Conservation (phyloP, 53 echinoderm and acorn worm species). For the Pentamera pediparva region DNA sequence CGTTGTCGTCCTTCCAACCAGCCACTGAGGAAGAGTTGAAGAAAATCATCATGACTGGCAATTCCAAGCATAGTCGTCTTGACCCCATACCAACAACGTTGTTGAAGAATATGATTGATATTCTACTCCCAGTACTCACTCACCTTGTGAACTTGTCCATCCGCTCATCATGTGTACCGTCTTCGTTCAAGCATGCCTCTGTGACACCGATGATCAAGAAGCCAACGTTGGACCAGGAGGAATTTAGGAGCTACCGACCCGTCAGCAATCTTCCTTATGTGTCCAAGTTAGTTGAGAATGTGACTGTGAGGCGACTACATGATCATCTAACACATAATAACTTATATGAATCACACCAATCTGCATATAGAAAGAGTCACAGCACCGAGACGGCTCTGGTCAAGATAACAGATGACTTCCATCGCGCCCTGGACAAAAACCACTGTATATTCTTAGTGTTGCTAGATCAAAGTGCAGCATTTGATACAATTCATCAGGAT, state of each 20-base stretch:
- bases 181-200: too few relatives aligned
- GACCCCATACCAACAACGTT: too few relatives aligned
- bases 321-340: not conserved
- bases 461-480: conserved; percentile 10
- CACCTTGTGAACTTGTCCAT: not conserved
- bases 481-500: conserved; percentile 14
- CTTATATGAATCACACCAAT: not conserved
- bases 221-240: too few relatives aligned
- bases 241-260: conserved; percentile 6
- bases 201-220: too few relatives aligned
- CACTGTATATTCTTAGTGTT: not conserved
- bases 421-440: conserved; percentile 4
- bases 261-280: conserved; percentile 28
- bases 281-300: conserved; percentile 8
- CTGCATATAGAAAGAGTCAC: conserved; percentile 17
- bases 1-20: conserved; percentile 2
- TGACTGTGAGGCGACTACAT: not conserved
- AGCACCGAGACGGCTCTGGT: conserved; percentile 13
- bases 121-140: too few relatives aligned
- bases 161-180: not conserved
- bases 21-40: not conserved
- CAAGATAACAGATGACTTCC: conserved; percentile 9
- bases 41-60: conserved; percentile 2
- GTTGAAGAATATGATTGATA: too few relatives aligned
- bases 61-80: too few relatives aligned